Percentiles rank a stretch among this genome's conserved stretches.
These are phyloP conservation scores for Heliothis virescens DNA, from an alignment of 1,140 invertebrate species.

Conservation along the genomic window DNA sequence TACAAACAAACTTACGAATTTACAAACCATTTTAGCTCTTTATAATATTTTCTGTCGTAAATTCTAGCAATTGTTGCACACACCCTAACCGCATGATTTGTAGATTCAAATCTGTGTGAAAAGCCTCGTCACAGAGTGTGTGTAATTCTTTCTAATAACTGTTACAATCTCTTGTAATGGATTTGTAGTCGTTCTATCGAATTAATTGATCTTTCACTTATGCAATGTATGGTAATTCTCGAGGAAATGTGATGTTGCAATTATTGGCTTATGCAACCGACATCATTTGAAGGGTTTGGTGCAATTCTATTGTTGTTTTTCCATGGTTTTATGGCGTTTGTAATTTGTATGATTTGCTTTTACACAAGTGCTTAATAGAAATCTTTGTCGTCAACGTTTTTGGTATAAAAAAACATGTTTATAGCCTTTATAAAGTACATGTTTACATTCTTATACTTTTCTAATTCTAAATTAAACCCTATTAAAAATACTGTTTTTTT, in stretches of 20 bases:
- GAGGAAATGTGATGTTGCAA: constrained; percentile 3
- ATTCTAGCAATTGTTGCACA: not conserved
- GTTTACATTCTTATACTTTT: too few relatives aligned
- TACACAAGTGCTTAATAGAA: too few relatives aligned
- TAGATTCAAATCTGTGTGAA: constrained; percentile 17
- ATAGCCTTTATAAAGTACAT: too few relatives aligned
- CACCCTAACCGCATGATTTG: not conserved
- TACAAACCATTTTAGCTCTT: too few relatives aligned
- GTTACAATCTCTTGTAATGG: constrained; percentile 23
- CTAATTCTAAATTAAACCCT: too few relatives aligned
- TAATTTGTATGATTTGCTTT: not conserved
- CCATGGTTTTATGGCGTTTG: not conserved
- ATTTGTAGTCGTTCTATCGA: constrained; percentile 4
- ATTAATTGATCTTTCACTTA: constrained; percentile 34
- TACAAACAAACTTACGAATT: too few relatives aligned
- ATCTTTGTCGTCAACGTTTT: too few relatives aligned
- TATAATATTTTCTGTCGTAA: too few relatives aligned
- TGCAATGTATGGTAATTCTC: constrained; percentile 30
- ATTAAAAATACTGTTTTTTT: too few relatives aligned
- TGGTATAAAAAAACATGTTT: too few relatives aligned
- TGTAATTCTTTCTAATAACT: constrained; percentile 33
- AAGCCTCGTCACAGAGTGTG: not conserved
- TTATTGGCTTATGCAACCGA: constrained; percentile 14
- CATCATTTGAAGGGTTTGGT: constrained; percentile 7
- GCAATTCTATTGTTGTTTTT: constrained; percentile 1